Evolutionary conservation across 30 jellyfish, hydroid and myxozoan species (phyloP), one percentile per base, ranked within the genome.

Genomic region (Cassiopea andromeda): DNA sequence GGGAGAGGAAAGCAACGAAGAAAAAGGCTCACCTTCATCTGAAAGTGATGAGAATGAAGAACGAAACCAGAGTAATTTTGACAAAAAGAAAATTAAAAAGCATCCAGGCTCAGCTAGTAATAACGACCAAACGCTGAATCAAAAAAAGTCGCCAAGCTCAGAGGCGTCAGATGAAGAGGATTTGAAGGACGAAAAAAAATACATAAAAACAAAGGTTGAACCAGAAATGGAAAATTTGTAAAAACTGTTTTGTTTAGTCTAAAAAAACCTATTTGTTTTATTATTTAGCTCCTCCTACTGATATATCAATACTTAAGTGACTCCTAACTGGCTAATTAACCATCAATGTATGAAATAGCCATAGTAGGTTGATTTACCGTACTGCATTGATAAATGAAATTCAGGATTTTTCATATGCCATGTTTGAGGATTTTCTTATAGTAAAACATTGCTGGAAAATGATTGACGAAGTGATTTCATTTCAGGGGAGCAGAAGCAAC

Each of bases 131-230:
- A 16, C 16, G 7, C n/a, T 10, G 2, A 54, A 70, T n/a, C 77
- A 76, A 60, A 76, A 54, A 6, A 78, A 78, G 57, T 48, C 75
- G 15, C 46, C 71, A 44, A 54, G 38, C 18, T 48, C 57, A 14
- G 87, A 78, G 72, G 54, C 57, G 9, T 78, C 87, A 8, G 87
- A 78, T 78, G 48, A 48, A 48, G 87, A 78, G 27, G 48, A 19
- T 54, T 3, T 27, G 73, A 64, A 9, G 73, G 43, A 64, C 15
- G 43, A 13, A 64, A 14, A 64, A 5, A 64, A 64, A 64, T 5
- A 9, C 38, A 64, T 13, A 64, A 54, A 54, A 54, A 27, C 38
- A 27, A 27, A 27, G 38, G 38, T 27, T 27, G 38, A 27, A 27
- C 38, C 0, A 27, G 38, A 27, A 27, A 27, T 27, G 38, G 0